Conservation (phyloP, 2,888 invertebrate genomes). For the Neoaliturus tenellus region DNA sequence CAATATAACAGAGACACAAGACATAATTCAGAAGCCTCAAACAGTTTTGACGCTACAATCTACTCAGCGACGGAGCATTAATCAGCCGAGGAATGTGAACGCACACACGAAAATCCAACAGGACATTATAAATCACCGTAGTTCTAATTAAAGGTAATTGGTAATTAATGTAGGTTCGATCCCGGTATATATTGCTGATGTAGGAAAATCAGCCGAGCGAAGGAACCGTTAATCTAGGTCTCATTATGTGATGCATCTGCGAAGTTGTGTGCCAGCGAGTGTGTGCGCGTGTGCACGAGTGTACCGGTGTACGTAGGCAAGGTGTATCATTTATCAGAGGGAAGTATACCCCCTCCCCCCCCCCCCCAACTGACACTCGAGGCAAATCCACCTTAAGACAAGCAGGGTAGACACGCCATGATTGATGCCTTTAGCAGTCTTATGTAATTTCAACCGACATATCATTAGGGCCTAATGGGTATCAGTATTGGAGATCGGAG, state of each 20-base stretch:
- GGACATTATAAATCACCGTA: conserved; percentile 40
- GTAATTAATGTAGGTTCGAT: conserved; percentile 44
- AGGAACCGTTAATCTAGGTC: neutral
- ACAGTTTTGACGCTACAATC: neutral
- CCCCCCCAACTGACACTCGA: neutral
- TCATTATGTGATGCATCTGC: neutral
- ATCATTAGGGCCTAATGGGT: conserved; percentile 55
- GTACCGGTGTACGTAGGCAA: neutral
- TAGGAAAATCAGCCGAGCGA: neutral
- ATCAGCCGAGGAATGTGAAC: conserved; percentile 14
- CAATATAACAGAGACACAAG: neutral
- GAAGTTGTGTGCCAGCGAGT: neutral
- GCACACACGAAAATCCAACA: conserved; percentile 21
- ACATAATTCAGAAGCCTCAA: neutral
- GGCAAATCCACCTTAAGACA: conserved; percentile 49
- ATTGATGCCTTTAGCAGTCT: conserved; percentile 52
- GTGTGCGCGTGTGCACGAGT: neutral
- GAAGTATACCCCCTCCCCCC: neutral
- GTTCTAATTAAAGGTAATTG: conserved; percentile 47
- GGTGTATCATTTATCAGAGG: conserved; percentile 38
- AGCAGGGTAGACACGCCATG: conserved; percentile 24
- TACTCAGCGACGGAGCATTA: neutral
- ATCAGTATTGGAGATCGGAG: neutral
- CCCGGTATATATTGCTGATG: neutral
- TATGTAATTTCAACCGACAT: conserved; percentile 57